Conservation (phyloP, 1,140 invertebrate species). For the Drosophila novamexicana region DNA sequence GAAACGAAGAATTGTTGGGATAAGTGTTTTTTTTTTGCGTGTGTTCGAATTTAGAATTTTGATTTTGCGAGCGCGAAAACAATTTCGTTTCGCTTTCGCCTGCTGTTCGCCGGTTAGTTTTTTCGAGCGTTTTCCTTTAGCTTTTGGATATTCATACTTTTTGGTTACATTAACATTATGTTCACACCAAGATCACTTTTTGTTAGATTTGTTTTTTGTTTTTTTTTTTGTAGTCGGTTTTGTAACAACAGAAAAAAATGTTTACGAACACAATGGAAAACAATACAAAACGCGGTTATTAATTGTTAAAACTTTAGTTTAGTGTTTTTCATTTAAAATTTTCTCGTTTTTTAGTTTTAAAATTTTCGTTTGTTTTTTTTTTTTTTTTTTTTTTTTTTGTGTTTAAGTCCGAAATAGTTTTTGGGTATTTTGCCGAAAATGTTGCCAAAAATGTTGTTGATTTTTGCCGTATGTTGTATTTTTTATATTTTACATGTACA, state of each 20-base stretch:
- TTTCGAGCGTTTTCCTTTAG: slow-evolving; percentile 21
- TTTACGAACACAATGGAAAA: slow-evolving; percentile 73
- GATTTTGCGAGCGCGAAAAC: slow-evolving; percentile 55
- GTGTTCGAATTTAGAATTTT: slow-evolving; percentile 73
- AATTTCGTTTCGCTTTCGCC: slow-evolving; percentile 40
- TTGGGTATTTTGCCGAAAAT: slow-evolving; percentile 61
- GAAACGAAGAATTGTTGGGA: slow-evolving; percentile 45
- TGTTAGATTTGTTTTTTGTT: slow-evolving; percentile 29
- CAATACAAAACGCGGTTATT: slow-evolving; percentile 46
- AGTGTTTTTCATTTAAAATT: slow-evolving; percentile 20
- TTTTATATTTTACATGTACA: slow-evolving; percentile 40
- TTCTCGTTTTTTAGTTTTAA: not conserved
- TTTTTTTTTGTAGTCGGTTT: slow-evolving; percentile 9
- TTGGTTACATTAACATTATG: slow-evolving; percentile 26
- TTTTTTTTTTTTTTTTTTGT: slow-evolving; percentile 27
- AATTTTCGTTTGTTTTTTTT: slow-evolving; percentile 13
- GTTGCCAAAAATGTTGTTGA: slow-evolving; percentile 62
- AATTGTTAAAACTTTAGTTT: slow-evolving; percentile 39
- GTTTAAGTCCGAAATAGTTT: slow-evolving; percentile 50
- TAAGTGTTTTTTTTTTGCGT: slow-evolving; percentile 25
- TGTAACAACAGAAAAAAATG: slow-evolving; percentile 58
- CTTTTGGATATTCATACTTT: slow-evolving; percentile 11
- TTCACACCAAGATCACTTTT: slow-evolving; percentile 55
- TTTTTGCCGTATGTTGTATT: slow-evolving; percentile 37
- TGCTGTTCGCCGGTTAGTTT: slow-evolving; percentile 52